Conservation (phyloP, 23 tunicate genomes). For the Halocynthia roretzi region DNA sequence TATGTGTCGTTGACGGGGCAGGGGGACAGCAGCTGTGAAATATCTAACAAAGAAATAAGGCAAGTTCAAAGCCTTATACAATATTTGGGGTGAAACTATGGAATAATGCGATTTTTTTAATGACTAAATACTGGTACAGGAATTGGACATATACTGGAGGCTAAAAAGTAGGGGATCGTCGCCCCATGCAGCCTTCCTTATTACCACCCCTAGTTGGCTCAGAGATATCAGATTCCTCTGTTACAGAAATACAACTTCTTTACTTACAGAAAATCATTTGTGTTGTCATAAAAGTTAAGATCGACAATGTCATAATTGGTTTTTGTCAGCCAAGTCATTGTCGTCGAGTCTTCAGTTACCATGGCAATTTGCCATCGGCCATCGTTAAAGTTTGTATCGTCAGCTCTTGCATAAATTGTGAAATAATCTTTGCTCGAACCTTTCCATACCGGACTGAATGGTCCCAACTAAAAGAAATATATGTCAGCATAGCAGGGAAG, state of each 20-base stretch:
- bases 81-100: no score
- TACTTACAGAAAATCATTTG: constrained; percentile 60
- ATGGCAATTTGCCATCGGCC: constrained; percentile 87
- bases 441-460: constrained; percentile 65
- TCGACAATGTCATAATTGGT: constrained; percentile 68
- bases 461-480: constrained; percentile 55
- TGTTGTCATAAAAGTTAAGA: constrained; percentile 47
- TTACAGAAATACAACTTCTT: no score
- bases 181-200: no score
- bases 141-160: no score
- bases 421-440: constrained; percentile 42
- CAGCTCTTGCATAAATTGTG: constrained; percentile 74
- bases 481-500: no score
- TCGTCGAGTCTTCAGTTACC: constrained; percentile 20
- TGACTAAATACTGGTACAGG: no score
- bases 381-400: constrained; percentile 15
- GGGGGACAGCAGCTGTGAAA: constrained; percentile 58
- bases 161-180: no score
- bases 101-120: no score
- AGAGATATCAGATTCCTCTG: no score
- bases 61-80: no score
- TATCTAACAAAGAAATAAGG: constrained; percentile 32
- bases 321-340: constrained; percentile 51
- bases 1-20: constrained; percentile 64
- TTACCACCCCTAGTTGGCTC: no score